These are phyloP conservation scores for Paedocypris sp. DNA, from an alignment of 2,113 vertebrate genomes.

Conservation along the genomic window DNA sequence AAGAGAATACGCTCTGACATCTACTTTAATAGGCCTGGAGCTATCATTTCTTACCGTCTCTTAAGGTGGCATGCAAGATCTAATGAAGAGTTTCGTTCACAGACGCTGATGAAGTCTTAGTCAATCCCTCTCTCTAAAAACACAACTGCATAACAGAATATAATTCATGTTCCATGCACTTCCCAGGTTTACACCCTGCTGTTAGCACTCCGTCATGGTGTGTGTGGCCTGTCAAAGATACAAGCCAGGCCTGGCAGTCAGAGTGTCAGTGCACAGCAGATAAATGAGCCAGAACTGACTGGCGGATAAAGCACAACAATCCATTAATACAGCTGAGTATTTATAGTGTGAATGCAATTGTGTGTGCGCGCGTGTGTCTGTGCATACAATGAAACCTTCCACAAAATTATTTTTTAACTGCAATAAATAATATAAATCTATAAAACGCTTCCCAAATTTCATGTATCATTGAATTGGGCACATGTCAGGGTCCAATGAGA, in stretches of 20 bases:
- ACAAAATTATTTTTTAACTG: too few relatives aligned
- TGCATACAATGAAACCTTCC: too few relatives aligned
- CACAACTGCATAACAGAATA: not conserved
- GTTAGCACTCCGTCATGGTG: not conserved
- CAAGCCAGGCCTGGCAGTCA: not conserved
- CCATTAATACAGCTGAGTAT: too few relatives aligned
- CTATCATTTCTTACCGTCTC: slow-evolving; percentile 18
- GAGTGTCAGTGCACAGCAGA: not conserved
- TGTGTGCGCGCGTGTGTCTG: too few relatives aligned
- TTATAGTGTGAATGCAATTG: too few relatives aligned
- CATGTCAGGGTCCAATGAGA: too few relatives aligned
- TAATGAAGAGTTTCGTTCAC: slow-evolving; percentile 2
- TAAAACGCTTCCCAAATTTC: too few relatives aligned
- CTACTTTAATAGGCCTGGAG: slow-evolving; percentile 1
- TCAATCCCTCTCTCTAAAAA: not conserved
- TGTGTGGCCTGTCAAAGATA: not conserved
- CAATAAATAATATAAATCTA: too few relatives aligned
- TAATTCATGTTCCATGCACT: not conserved
- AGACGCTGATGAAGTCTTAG: slow-evolving; percentile 3
- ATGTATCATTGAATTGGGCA: too few relatives aligned
- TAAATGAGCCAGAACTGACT: not conserved
- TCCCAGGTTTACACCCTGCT: not conserved
- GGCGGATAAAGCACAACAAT: not conserved
- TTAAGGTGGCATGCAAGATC: slow-evolving; percentile 6
- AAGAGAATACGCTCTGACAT: not conserved